Base-by-base conservation (phyloP, 2,113 vertebrate genomes). In the Melanerpes formicivorus region DNA sequence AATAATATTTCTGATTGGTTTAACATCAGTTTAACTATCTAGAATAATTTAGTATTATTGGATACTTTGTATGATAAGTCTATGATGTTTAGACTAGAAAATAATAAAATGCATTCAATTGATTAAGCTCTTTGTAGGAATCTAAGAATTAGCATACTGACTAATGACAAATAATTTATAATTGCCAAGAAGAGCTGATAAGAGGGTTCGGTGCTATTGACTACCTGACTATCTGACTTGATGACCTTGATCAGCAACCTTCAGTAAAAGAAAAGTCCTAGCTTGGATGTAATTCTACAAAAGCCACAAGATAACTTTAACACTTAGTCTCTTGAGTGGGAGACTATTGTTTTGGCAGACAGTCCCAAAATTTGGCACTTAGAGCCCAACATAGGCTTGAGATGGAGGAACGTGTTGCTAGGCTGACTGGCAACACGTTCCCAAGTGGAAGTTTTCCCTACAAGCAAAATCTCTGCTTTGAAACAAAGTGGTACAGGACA, bases 81-180 rank as follows among this genome's bases (percentile, higher is more conserved):
- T 78, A 6, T 96, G 96, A 97, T 97, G 96, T 97, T 97, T 97
- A 96, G 95, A 94, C 80, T 95, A 92, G 92, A 97, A 95, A 97
- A 97, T 96, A 97, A 97, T 96, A 97, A 98, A 98, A 97, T 75
- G 88, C 94, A 94, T 69, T 98, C 96, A 96, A 84, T 97, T 97
- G 97, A 97, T 97, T 97, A 97, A 96, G 93, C 59, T 97, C 96
- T 96, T 97, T 96, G 95, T 96, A 97, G 95, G 93, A 75, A 79
- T 64, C 87, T 95, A 71, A 76, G 72, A 96, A 97, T 97, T 97
- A 97, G 93, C 97, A 97, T 97, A 96, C 95, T 95, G 93, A 95
- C 93, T 97, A 97, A 97, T 94, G 93, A 93, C 58, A 11, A 96
- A 96, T 97, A 97, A 97, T 97, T 97, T 97, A 93, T 97, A 96